Percentiles rank a stretch among this genome's conserved stretches.
Evolutionary conservation across 2,797 vertebrate genomes (phyloP).

Genomic region (Pseudomugil tenellus): DNA sequence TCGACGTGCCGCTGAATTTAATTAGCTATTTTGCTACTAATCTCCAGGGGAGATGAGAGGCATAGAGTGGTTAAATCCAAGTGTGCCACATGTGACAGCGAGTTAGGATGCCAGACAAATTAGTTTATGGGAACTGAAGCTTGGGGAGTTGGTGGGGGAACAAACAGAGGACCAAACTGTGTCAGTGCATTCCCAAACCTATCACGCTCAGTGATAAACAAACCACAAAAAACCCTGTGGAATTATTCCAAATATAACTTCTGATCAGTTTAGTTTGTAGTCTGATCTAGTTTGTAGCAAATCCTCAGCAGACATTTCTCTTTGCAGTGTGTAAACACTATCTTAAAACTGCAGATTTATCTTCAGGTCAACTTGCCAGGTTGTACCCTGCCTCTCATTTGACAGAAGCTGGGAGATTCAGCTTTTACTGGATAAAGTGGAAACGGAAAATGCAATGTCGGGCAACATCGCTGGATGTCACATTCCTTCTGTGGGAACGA

Average conservation of each 20-base stretch:
- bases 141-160: slow-evolving; percentile 43
- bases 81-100: slow-evolving; percentile 53
- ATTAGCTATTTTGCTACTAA: slow-evolving; percentile 66
- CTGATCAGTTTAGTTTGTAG: no score
- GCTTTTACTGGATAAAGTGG: background rate
- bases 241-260: slow-evolving; percentile 23
- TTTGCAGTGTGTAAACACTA: background rate
- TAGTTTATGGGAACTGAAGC: slow-evolving; percentile 42
- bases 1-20: slow-evolving; percentile 65
- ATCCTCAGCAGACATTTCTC: background rate
- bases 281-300: background rate
- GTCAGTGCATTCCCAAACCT: slow-evolving; percentile 13
- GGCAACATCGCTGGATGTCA: background rate
- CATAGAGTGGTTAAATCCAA: slow-evolving; percentile 62
- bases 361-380: background rate
- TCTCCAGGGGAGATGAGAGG: slow-evolving; percentile 64
- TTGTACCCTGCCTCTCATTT: no score
- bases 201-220: background rate
- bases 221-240: slow-evolving; percentile 3
- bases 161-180: slow-evolving; percentile 34
- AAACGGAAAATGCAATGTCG: background rate
- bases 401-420: background rate
- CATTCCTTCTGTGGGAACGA: background rate
- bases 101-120: slow-evolving; percentile 58
- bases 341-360: background rate